A percentile compares a stretch with the other conserved stretches of the same genome.
Conservation (phyloP, 1,140 invertebrate genomes). For the Macrobrachium nipponense region DNA sequence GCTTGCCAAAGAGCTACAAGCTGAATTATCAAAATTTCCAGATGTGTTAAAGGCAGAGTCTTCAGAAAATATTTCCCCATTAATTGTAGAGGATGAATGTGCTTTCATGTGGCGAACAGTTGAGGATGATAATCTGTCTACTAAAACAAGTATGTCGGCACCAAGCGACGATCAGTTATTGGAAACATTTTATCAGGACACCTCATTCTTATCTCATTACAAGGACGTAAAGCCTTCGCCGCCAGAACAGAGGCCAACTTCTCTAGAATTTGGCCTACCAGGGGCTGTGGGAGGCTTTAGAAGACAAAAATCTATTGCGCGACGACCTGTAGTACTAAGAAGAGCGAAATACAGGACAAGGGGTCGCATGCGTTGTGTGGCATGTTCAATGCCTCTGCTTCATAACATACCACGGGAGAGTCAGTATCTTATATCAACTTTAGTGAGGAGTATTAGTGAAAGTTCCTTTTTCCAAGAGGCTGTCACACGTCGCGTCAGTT, state of each 20-base stretch:
- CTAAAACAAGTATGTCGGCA: conserved; percentile 25
- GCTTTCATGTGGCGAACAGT: conserved; percentile 64
- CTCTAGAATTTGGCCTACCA: neutral
- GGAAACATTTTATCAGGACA: neutral
- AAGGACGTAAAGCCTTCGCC: conserved; percentile 1
- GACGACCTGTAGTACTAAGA: neutral
- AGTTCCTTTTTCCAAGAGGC: conserved; percentile 38
- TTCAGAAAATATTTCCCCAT: conserved; percentile 26
- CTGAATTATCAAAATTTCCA: neutral
- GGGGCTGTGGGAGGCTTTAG: conserved; percentile 3
- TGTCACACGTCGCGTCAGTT: conserved; percentile 20
- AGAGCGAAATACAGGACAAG: conserved; percentile 23
- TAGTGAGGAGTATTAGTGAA: conserved; percentile 42
- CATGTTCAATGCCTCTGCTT: conserved; percentile 48
- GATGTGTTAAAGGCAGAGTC: conserved; percentile 38
- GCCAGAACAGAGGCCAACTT: neutral
- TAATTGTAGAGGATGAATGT: conserved; percentile 60
- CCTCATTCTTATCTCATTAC: conserved; percentile 10
- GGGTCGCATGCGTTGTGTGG: conserved; percentile 25
- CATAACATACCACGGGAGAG: neutral
- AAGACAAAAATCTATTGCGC: neutral
- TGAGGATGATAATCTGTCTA: conserved; percentile 56
- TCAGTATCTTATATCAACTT: neutral
- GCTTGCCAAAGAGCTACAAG: neutral
- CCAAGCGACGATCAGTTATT: conserved; percentile 22